Evolutionary conservation across 2,888 invertebrate genomes (phyloP), one percentile per base, ranked within the genome.

Genomic region (Corbicula japonica): DNA sequence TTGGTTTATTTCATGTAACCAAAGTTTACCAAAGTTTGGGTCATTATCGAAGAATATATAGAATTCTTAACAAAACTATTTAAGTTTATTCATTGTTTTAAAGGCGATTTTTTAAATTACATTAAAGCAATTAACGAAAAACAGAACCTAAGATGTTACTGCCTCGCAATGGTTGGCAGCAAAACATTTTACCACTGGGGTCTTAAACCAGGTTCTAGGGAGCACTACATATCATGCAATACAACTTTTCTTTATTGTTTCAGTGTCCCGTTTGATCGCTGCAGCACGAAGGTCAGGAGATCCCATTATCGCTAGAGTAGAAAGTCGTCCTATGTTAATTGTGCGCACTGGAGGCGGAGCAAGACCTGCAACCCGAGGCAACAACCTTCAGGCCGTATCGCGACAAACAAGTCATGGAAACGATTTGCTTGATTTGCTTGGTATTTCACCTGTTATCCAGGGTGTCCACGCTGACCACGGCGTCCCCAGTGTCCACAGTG

Each of bases 301-400:
- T 12, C 65, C 65, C 26, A 26, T 50, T 32, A 26, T 35, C 18
- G 21, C 65, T 3, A 12, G 52, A 38, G 1, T 50, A 0, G 48
- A 52, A 2, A 52, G 65, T 5, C 35, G 65, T 5, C 65, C 65
- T 0, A 15, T 63, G 46, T 44, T 63, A 23, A 44, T 63, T 21
- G 18, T 52, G 18, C 30, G 10, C 10, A 50, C 18, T 34, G 23
- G 50, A 21, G 23, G 34, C 4, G 8, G 30, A 3, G 18, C n/a
- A 8, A 34, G 4, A 23, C 18, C 48, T 2, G 23, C 44, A 34
- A 10, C 10, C 38, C 15, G 18, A 0, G 18, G 61, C 12, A 6
- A 18, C 28, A 5, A 12, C 8, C 12, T 10, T 10, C 23, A 18
- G 6, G 6, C n/a, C 12, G 32, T 10, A 54, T 2, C 18, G 5